Percentiles rank a stretch among this genome's conserved stretches.
Conservation (phyloP, 2,888 invertebrate genomes). For the Acanthosepion esculentum region DNA sequence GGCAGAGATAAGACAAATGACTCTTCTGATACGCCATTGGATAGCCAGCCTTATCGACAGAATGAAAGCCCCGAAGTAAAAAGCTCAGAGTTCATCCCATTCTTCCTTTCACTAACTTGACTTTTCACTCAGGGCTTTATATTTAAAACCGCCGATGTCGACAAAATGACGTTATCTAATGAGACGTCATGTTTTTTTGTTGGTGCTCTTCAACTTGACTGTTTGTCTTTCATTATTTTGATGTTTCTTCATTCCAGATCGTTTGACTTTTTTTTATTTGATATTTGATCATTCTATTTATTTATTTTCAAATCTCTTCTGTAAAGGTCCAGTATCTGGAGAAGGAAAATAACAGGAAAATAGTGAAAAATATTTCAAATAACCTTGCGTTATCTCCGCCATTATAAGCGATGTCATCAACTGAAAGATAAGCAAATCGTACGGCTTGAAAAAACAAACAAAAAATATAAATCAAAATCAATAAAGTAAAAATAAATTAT, state of each 20-base stretch:
- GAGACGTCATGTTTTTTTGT: background rate
- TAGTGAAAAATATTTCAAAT: background rate
- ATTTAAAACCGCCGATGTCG: background rate
- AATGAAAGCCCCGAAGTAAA: background rate
- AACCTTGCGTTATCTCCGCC: background rate
- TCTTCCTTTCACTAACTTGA: background rate
- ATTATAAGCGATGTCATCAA: background rate
- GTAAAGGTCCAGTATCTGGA: background rate
- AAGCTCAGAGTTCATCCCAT: background rate
- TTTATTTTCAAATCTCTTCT: background rate
- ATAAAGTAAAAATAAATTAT: background rate
- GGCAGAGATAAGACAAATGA: background rate
- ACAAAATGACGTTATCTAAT: slow-evolving; percentile 4
- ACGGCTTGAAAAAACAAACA: background rate
- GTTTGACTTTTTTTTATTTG: background rate
- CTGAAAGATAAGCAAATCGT: background rate
- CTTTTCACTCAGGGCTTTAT: background rate
- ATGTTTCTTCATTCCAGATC: no score
- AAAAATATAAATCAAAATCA: background rate
- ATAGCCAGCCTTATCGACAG: background rate
- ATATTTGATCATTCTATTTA: background rate
- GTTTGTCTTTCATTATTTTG: no score
- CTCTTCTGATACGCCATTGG: background rate
- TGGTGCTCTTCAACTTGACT: no score
- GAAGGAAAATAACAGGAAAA: background rate